Percentiles rank a stretch among this genome's conserved stretches.
Evolutionary conservation across 2,113 vertebrate genomes (phyloP).

Genomic region (Caracal caracal): DNA sequence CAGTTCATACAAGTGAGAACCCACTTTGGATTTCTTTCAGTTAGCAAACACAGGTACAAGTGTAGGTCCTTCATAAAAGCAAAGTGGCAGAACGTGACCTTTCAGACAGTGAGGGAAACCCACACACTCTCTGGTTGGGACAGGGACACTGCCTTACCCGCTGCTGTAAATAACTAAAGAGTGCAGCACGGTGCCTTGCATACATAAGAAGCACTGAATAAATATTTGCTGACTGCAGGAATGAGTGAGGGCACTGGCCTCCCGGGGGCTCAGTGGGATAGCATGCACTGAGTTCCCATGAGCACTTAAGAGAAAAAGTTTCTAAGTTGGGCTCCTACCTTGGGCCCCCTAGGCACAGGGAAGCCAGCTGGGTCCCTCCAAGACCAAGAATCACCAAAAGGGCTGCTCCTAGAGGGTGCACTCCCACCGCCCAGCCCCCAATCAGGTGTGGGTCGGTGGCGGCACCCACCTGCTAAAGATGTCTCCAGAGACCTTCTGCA

Average conservation of each 20-base stretch:
- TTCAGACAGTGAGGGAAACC: not conserved
- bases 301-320: not conserved
- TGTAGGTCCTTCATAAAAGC: not conserved
- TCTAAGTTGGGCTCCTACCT: not conserved
- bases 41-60: not conserved
- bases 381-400: not conserved
- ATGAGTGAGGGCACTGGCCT: not conserved
- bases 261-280: fast-evolving
- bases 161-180: too few species aligned
- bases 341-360: not conserved
- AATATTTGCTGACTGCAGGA: not conserved
- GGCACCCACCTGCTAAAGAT: conserved; percentile 93
- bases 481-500: conserved; percentile 94
- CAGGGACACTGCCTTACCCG: not conserved
- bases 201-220: not conserved
- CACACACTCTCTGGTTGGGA: not conserved
- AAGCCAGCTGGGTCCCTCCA: not conserved
- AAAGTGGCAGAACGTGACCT: not conserved
- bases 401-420: not conserved
- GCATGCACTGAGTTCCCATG: not conserved
- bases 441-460: fast-evolving
- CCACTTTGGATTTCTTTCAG: not conserved
- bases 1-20: not conserved
- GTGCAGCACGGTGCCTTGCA: not conserved
- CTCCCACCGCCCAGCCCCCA: not conserved